These are phyloP conservation scores for Drosophila subpulchrella DNA, from an alignment of 1,140 invertebrate species.

Conservation along the genomic window DNA sequence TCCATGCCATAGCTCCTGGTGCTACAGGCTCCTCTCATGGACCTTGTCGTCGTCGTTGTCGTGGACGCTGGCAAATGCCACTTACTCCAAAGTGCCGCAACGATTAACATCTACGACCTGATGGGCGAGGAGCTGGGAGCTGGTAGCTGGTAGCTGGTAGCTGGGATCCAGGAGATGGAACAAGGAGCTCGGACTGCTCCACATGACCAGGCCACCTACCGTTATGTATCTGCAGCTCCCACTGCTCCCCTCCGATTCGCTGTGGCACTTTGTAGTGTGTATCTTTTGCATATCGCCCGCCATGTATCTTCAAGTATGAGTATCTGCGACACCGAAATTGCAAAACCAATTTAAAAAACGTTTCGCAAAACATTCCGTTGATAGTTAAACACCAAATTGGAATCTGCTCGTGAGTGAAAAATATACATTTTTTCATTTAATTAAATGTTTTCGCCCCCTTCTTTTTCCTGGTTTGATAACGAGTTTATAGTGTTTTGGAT, in stretches of 20 bases:
- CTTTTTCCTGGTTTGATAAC: slow-evolving; percentile 47
- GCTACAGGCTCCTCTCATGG: slow-evolving; percentile 20
- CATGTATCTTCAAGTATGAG: slow-evolving; percentile 78
- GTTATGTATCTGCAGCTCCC: slow-evolving; percentile 58
- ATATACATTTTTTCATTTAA: slow-evolving; percentile 59
- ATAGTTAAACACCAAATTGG: slow-evolving; percentile 62
- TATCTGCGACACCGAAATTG: slow-evolving; percentile 72
- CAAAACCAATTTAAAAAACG: slow-evolving; percentile 75
- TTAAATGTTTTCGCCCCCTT: slow-evolving; percentile 43
- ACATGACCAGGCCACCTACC: slow-evolving; percentile 55
- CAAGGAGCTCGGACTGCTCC: slow-evolving; percentile 22
- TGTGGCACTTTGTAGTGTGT: slow-evolving; percentile 57
- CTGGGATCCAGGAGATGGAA: not conserved
- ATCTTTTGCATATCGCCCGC: slow-evolving; percentile 77
- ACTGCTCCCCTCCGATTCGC: slow-evolving; percentile 18
- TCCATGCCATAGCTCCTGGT: slow-evolving; percentile 8
- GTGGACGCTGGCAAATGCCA: slow-evolving; percentile 80
- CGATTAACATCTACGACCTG: slow-evolving; percentile 82
- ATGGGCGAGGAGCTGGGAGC: slow-evolving; percentile 24
- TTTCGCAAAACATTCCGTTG: slow-evolving; percentile 53
- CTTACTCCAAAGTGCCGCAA: slow-evolving; percentile 81
- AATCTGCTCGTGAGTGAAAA: slow-evolving; percentile 55
- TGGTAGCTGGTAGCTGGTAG: slow-evolving; percentile 7
- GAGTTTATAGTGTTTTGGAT: slow-evolving; percentile 38
- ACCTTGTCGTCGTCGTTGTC: slow-evolving; percentile 53